These are phyloP conservation scores for Pharmacophagus antenor DNA, from an alignment of 2,888 invertebrate genomes.

Conservation along the genomic window DNA sequence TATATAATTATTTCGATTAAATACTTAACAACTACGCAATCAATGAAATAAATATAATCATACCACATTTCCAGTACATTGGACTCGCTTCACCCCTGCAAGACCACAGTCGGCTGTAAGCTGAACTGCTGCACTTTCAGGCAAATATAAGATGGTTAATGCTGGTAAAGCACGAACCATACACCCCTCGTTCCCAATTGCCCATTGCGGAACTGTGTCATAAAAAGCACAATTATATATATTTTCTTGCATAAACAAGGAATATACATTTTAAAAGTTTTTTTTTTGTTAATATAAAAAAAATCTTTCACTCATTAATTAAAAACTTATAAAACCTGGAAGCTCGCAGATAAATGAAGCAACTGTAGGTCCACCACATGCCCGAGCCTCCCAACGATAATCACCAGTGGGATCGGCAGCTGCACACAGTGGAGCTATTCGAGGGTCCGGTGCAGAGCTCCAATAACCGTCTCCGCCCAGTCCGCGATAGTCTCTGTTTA, in stretches of 20 bases:
- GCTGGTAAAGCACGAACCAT: conserved; percentile 87
- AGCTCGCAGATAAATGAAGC: conserved; percentile 90
- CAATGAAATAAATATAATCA: conserved; percentile 39
- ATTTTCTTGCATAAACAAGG: too few species aligned
- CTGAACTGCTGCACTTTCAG: conserved; percentile 88
- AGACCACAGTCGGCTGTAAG: conserved; percentile 88
- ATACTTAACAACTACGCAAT: not conserved
- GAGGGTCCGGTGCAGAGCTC: conserved; percentile 84
- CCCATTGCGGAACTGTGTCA: conserved; percentile 86
- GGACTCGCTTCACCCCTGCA: conserved; percentile 86
- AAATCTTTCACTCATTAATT: not conserved
- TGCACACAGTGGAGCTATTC: conserved; percentile 84
- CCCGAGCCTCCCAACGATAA: conserved; percentile 88
- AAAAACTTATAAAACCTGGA: conserved; percentile 77
- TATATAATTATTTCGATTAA: conserved; percentile 7
- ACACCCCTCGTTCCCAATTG: conserved; percentile 84
- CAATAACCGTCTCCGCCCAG: conserved; percentile 85
- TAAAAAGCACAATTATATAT: conserved; percentile 4
- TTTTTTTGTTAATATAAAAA: not conserved
- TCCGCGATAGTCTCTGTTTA: conserved; percentile 80
- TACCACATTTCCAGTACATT: conserved; percentile 88
- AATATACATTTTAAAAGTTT: too few species aligned
- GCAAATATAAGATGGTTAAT: conserved; percentile 87
- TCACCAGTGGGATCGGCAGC: conserved; percentile 88
- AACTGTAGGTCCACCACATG: conserved; percentile 88